Conservation (phyloP, 2,888 invertebrate genomes). For the Chloroclysta siterata region DNA sequence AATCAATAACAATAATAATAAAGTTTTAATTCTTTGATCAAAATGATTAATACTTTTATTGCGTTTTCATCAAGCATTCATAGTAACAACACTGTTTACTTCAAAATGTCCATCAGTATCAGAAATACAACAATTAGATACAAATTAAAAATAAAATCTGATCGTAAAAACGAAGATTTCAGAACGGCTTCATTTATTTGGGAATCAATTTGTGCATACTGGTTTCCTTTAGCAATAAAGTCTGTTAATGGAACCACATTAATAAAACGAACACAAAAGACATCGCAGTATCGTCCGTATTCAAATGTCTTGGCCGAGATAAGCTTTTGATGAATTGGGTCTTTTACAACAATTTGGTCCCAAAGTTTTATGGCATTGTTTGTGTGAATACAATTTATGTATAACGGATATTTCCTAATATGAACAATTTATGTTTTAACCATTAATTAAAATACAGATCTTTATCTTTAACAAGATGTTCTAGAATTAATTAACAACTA, state of each 20-base stretch:
- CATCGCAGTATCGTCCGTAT: constrained; percentile 51
- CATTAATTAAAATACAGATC: background rate
- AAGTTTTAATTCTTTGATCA: too few relatives aligned
- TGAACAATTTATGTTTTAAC: background rate
- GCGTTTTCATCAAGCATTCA: background rate
- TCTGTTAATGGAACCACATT: constrained; percentile 75
- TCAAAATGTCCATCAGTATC: constrained; percentile 1
- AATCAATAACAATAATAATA: too few relatives aligned
- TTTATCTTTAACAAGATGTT: background rate
- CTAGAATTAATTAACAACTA: background rate
- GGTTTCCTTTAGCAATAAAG: constrained; percentile 68
- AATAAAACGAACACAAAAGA: constrained; percentile 70
- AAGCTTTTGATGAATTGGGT: constrained; percentile 56
- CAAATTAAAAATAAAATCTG: constrained; percentile 20
- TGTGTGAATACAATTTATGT: constrained; percentile 42
- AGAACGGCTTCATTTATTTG: constrained; percentile 67
- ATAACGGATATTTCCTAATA: constrained; percentile 30
- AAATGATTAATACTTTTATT: background rate
- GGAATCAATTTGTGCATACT: constrained; percentile 71
- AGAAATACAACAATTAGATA: constrained; percentile 1
- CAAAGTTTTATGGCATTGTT: constrained; percentile 52
- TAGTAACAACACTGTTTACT: background rate
- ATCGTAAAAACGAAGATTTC: constrained; percentile 61
- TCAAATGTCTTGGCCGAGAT: constrained; percentile 64
- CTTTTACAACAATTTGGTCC: constrained; percentile 58